Base-by-base conservation (phyloP, 2,888 invertebrate genomes). In the Troglohyphantes excavatus region DNA sequence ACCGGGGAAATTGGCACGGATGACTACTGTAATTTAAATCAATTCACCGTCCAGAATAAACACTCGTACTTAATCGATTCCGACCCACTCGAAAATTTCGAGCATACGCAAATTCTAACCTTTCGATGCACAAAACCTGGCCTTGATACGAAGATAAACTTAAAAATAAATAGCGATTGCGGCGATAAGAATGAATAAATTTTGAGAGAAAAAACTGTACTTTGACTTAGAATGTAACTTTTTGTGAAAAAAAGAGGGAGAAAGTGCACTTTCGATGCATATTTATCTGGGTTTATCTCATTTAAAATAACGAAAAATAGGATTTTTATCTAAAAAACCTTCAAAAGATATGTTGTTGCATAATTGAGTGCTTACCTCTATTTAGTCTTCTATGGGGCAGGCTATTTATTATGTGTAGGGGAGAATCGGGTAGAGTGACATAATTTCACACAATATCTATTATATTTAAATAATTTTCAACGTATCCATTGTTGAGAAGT, bases 191-290 rank as follows among this genome's bases (percentile, higher is more conserved):
- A n/a, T 1, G 17, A 53, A 53, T n/a, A 53, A 53, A 53, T 53
- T 53, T 53, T 53, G 53, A 53, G 53, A 17, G 53, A n/a, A 53
- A 53, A 53, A 53, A 53, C 17, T 53, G 53, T 53, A 53, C 53
- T 53, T 53, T 53, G 53, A 53, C 53, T 53, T 53, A 53, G n/a
- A 53, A 53, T 53, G 53, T 53, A 53, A n/a, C 53, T 53, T 17
- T 53, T 53, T 17, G 17, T 53, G 13, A n/a, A 53, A 17, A 53
- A 11, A 39, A 53, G 17, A 17, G 53, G 53, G 53, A 53, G n/a
- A 53, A 53, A 53, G 53, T 53, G 5, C 53, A 53, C 53, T 53
- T 53, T 53, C 53, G 17, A n/a, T n/a, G 39, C 53, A 17, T 11
- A 13, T 53, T 17, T 53, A 13, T 53, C 53, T 13, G 5, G 0